Percentiles rank a stretch among this genome's conserved stretches.
These are phyloP conservation scores for Semotilus atromaculatus DNA, from an alignment of 2,797 vertebrate genomes.

Conservation along the genomic window DNA sequence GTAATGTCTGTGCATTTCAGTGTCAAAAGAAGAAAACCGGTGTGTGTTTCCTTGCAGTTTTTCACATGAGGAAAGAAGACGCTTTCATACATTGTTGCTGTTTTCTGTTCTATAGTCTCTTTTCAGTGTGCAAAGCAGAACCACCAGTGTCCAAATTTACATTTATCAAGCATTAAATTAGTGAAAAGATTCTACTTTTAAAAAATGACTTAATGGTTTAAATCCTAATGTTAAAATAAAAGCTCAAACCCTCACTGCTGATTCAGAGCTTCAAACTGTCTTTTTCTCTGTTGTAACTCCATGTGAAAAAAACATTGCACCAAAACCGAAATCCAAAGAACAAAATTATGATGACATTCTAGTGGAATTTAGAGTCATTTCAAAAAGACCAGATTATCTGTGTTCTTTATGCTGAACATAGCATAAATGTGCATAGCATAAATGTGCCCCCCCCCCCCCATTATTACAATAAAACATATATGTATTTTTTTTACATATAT, in stretches of 20 bases:
- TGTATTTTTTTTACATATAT: no score
- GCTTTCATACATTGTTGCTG: conserved; percentile 21
- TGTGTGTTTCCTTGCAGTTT: conserved; percentile 34
- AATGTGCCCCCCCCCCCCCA: no score
- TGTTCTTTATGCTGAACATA: background rate
- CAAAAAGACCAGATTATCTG: background rate
- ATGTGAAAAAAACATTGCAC: background rate
- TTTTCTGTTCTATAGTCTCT: conserved; percentile 15
- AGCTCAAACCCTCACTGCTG: background rate
- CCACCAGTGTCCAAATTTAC: conserved; percentile 16
- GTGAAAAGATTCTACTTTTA: background rate
- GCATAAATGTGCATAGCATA: no score
- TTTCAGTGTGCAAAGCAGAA: background rate
- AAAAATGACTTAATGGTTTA: background rate
- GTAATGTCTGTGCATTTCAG: conserved; percentile 44
- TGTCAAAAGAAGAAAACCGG: conserved; percentile 40
- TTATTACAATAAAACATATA: no score
- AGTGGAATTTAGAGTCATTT: background rate
- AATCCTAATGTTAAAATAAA: background rate
- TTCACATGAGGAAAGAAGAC: conserved; percentile 11
- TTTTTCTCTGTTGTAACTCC: background rate
- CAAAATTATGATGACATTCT: background rate
- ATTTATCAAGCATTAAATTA: background rate
- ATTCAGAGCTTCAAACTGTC: background rate
- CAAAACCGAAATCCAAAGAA: background rate